These are phyloP conservation scores for Ophion ellenae DNA, from an alignment of 2,888 invertebrate species.

Conservation along the genomic window DNA sequence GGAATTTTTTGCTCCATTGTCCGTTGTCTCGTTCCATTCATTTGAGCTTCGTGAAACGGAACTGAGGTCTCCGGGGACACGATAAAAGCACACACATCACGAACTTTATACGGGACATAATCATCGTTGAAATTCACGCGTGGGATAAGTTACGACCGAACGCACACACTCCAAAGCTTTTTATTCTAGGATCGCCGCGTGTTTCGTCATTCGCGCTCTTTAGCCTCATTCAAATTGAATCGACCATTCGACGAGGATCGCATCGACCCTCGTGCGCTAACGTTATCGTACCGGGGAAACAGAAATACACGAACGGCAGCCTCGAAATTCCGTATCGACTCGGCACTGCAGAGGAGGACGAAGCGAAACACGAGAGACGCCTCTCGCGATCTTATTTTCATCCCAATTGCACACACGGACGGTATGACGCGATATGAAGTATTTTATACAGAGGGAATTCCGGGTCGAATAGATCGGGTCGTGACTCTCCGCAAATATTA, in stretches of 20 bases:
- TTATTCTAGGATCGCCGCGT: too few relatives aligned
- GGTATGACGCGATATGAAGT: neutral
- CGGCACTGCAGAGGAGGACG: neutral
- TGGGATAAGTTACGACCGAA: too few relatives aligned
- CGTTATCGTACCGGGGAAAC: neutral
- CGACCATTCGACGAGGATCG: neutral
- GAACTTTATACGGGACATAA: too few relatives aligned
- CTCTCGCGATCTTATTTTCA: neutral
- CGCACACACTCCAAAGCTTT: too few relatives aligned
- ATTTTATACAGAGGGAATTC: too few relatives aligned
- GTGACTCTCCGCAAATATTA: neutral
- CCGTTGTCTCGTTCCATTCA: too few relatives aligned
- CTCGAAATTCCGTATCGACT: neutral
- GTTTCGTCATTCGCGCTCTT: neutral
- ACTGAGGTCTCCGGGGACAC: too few relatives aligned
- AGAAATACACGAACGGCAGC: neutral
- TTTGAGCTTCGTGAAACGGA: too few relatives aligned
- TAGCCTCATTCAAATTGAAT: neutral
- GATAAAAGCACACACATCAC: too few relatives aligned
- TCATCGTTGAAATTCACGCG: too few relatives aligned
- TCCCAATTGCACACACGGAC: neutral
- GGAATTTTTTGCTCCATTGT: too few relatives aligned
- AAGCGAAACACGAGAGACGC: neutral
- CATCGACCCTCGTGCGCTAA: neutral
- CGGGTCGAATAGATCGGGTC: constrained; percentile 2